Conservation (phyloP, 2,797 vertebrate genomes). For the Myotis daubentonii region DNA sequence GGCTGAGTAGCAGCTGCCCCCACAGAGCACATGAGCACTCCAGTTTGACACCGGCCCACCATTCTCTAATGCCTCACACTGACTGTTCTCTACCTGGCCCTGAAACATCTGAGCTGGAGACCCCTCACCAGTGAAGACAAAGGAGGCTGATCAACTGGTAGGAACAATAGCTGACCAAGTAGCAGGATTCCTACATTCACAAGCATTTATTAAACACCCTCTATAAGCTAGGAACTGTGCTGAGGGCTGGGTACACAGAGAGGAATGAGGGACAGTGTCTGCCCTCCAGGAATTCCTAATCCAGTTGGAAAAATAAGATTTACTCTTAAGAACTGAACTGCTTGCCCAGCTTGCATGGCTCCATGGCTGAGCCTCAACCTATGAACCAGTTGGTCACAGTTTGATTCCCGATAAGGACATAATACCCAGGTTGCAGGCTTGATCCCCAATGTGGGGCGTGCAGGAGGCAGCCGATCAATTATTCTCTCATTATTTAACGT, state of each 20-base stretch:
- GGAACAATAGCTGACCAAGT: not conserved
- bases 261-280: not conserved
- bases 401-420: not conserved
- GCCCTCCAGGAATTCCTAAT: conserved; percentile 35
- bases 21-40: not conserved
- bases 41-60: not conserved
- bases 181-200: conserved; percentile 4
- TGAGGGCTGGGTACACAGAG: not conserved
- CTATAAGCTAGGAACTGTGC: not conserved
- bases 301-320: not conserved
- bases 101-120: conserved; percentile 42
- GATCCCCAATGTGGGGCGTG: not conserved
- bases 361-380: not conserved
- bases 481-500: not conserved
- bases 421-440: not conserved
- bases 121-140: not conserved
- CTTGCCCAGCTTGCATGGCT: not conserved
- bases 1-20: not conserved
- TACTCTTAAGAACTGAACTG: not conserved
- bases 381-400: not conserved
- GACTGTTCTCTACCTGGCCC: not conserved
- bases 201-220: conserved; percentile 1
- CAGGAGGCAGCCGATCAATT: not conserved
- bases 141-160: not conserved
- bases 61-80: not conserved